phyloP scores from a whole-genome alignment of 2,113 vertebrate genomes.

The Ictalurus punctatus region DNA sequence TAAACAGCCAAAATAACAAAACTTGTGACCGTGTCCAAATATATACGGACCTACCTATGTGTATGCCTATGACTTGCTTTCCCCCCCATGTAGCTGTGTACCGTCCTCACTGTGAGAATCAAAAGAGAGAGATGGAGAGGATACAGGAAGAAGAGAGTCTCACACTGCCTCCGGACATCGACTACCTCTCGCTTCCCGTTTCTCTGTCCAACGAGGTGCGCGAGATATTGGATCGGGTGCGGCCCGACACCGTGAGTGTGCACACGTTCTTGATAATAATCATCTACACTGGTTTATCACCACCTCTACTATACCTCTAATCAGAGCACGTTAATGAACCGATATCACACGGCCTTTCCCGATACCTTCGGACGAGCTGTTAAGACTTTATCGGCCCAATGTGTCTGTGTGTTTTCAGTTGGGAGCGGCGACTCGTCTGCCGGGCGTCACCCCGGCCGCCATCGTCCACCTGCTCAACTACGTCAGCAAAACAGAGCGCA shows the following conservation, averaged over 20 bases:
- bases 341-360: not conserved
- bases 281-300: too few relatives aligned
- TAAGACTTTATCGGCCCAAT: not conserved
- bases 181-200: slow-evolving; percentile 82
- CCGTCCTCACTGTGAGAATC: slow-evolving; percentile 70
- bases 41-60: too few relatives aligned
- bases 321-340: not conserved
- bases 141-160: slow-evolving; percentile 85
- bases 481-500: slow-evolving; percentile 57
- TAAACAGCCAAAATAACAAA: too few relatives aligned
- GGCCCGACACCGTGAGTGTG: slow-evolving; percentile 84
- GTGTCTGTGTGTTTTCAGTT: slow-evolving; percentile 69
- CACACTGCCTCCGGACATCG: slow-evolving; percentile 79
- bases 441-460: slow-evolving; percentile 90
- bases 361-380: not conserved
- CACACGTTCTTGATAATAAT: not conserved
- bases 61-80: slow-evolving; percentile 47
- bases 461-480: slow-evolving; percentile 81
- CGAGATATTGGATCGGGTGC: slow-evolving; percentile 80
- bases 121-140: slow-evolving; percentile 84
- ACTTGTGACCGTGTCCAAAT: too few relatives aligned
- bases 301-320: not conserved
- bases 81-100: slow-evolving; percentile 81
- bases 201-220: slow-evolving; percentile 86
- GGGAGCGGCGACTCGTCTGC: slow-evolving; percentile 83